phyloP scores from a whole-genome alignment of 1,140 invertebrate genomes.

The Drosophila ficusphila region DNA sequence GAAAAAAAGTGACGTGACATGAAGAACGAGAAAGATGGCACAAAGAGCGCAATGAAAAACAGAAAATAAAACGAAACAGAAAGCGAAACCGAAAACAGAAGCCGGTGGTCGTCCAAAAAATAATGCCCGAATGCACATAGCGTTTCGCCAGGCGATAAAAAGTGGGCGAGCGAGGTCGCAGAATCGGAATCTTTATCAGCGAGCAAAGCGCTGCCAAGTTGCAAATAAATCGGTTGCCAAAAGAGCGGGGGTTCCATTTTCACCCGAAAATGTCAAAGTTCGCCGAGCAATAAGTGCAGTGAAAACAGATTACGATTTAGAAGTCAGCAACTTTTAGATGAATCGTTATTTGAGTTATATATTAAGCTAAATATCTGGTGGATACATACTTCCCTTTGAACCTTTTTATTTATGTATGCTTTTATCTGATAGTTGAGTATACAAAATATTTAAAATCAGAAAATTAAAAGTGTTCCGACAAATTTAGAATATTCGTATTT shows the following conservation, averaged over 20 bases:
- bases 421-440: too few relatives aligned
- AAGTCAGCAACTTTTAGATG: background rate
- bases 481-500: too few relatives aligned
- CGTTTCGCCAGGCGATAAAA: constrained; percentile 25
- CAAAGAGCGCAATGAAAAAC: constrained; percentile 47
- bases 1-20: constrained; percentile 76
- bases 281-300: constrained; percentile 8
- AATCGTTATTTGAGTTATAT: background rate
- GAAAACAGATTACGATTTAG: background rate
- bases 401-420: too few relatives aligned
- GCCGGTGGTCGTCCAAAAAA: constrained; percentile 55
- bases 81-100: constrained; percentile 34
- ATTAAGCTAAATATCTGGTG: background rate
- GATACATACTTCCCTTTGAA: constrained; percentile 6
- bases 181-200: constrained; percentile 45
- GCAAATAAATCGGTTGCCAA: constrained; percentile 44
- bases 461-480: too few relatives aligned
- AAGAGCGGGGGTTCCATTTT: constrained; percentile 21
- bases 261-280: constrained; percentile 51
- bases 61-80: constrained; percentile 40
- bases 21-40: constrained; percentile 61
- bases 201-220: constrained; percentile 35
- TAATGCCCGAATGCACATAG: constrained; percentile 33
- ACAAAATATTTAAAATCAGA: too few relatives aligned
- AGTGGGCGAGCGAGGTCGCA: constrained; percentile 29